These are phyloP conservation scores for Eristalis arbustorum DNA, from an alignment of 2,888 invertebrate species.

Conservation along the genomic window DNA sequence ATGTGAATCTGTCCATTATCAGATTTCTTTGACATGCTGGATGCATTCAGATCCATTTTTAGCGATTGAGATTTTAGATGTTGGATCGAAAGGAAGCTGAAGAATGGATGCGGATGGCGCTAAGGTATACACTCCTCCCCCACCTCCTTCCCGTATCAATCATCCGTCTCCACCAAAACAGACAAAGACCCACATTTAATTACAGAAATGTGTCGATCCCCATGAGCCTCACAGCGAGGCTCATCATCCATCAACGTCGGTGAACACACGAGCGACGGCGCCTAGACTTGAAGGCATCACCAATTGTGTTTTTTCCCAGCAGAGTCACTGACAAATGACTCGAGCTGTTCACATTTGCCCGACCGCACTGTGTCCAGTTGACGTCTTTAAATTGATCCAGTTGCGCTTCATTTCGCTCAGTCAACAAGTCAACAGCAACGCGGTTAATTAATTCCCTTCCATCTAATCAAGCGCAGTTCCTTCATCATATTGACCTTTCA, in stretches of 20 bases:
- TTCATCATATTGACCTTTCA: conserved; percentile 24
- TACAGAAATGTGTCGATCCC: no score
- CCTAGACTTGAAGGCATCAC: not conserved
- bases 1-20: not conserved
- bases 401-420: no score
- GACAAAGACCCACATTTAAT: no score
- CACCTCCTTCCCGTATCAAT: no score
- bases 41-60: not conserved
- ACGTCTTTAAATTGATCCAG: not conserved
- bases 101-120: no score
- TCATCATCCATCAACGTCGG: not conserved
- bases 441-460: conserved; percentile 2
- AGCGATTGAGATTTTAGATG: not conserved
- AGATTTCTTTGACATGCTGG: not conserved
- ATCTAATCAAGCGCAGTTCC: conserved; percentile 17
- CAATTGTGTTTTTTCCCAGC: not conserved
- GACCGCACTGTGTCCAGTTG: not conserved
- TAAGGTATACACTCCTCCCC: no score
- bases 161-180: no score
- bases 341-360: not conserved
- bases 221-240: not conserved
- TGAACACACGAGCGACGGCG: not conserved
- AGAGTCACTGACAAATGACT: not conserved
- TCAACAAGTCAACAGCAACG: not conserved
- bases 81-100: no score